Evolutionary conservation across 2,888 invertebrate species (phyloP), one percentile per base, ranked within the genome.

Genomic region (Scaptomyza tumidula): DNA sequence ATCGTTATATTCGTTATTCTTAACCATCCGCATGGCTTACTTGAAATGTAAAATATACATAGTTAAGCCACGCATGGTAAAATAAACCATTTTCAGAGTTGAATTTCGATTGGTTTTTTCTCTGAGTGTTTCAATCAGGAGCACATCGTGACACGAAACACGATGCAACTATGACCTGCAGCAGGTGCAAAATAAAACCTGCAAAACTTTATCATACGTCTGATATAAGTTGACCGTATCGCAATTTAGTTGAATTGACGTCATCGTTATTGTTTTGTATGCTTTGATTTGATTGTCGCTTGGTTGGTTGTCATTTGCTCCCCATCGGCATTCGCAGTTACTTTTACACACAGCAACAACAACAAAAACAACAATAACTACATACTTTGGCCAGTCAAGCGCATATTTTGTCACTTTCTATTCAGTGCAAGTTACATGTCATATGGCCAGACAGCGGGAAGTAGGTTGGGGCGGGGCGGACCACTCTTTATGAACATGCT

Each of bases 361-460:
- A 41, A 3, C 14, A 39, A 9, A 14, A 16, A 16, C 39, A 9
- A 41, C 41, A 10, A 41, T 5, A 37, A 35, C 3, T n/a, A 37
- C 11, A n/a, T 58, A 58, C 49, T 58, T 65, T 66, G 50, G 44
- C 31, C 66, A 77, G 44, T 58, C 71, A 62, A 75, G 77, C 78
- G 83, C 57, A 59, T 59, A 63, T 48, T 66, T 75, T 80, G 76
- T 76, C 80, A 76, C 84, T 81, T 84, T 84, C 84, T 82, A 68
- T 78, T 72, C 66, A 73, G 50, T 72, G 67, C 78, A 70, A 37
- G 59, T 70, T 59, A 56, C 65, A 60, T 64, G 44, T 41, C 27
- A 41, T 45, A 35, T 43, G 39, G 35, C 31, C 9, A 19, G 27
- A 31, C 11, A 10, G 29, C 7, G 31, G 29, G 13, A 56, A 13